Percentiles rank a stretch among this genome's conserved stretches.
These are phyloP conservation scores for Trissolcus brochymenae DNA, from an alignment of 2,888 invertebrate species.

Conservation along the genomic window DNA sequence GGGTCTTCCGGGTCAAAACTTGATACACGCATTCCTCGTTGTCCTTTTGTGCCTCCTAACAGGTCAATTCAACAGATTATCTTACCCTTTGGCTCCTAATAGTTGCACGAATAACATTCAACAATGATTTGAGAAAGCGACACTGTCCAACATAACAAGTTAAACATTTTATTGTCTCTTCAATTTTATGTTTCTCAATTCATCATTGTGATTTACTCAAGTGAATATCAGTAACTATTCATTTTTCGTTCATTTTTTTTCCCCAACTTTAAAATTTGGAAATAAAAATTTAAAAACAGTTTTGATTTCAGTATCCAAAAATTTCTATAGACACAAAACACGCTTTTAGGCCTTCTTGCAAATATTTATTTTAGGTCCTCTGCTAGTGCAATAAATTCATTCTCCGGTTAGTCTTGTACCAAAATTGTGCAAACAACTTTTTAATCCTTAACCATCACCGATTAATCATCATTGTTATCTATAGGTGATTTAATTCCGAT, in stretches of 20 bases:
- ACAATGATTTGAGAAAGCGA: slow-evolving; percentile 12
- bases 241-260: too few species aligned
- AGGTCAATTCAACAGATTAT: slow-evolving; percentile 61
- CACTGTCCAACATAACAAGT: too few species aligned
- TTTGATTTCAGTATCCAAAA: slow-evolving; percentile 10
- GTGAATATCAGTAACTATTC: slow-evolving; percentile 31
- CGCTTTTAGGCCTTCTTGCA: slow-evolving; percentile 13
- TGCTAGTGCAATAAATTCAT: background rate
- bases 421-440: background rate
- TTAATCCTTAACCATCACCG: slow-evolving; percentile 24
- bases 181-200: slow-evolving; percentile 38
- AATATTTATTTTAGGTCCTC: slow-evolving; percentile 13
- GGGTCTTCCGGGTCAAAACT: slow-evolving; percentile 85
- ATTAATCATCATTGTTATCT: slow-evolving; percentile 5
- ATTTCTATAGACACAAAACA: slow-evolving; percentile 50
- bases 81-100: slow-evolving; percentile 21
- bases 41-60: slow-evolving; percentile 80
- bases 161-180: background rate
- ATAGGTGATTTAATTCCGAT: slow-evolving; percentile 24
- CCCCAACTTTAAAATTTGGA: too few species aligned
- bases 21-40: slow-evolving; percentile 82
- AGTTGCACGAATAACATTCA: background rate
- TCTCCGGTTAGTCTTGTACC: background rate
- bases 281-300: slow-evolving; percentile 17
- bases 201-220: slow-evolving; percentile 43